Base-by-base conservation (phyloP, 2,113 vertebrate species). In the Manacus vitellinus region DNA sequence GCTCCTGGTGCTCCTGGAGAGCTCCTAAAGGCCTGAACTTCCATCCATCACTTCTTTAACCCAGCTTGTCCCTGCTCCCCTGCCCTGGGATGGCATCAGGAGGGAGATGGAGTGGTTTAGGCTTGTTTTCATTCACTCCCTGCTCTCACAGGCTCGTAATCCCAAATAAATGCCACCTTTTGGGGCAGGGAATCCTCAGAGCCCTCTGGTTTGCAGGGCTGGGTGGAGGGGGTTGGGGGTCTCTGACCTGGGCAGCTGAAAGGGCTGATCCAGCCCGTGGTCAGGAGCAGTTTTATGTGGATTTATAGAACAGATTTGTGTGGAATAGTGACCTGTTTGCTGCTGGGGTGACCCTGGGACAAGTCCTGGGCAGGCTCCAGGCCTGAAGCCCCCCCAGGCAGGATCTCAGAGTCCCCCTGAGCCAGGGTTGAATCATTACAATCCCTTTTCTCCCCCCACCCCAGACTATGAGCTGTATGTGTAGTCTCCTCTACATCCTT, bases 21-120 rank as follows among this genome's bases (percentile, higher is more conserved):
- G 28, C 21, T n/a, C 14, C 2, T 5, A 3, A 2, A 73, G 31
- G 12, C 33, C 11, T 43, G 2, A 3, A 3, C 35, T 83, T 37
- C 56, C 72, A 4, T 37, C 56, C 72, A 4, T 62, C 33, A 0
- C 33, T 55, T 9, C 59, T 20, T 21, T 22, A 0, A 7, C 8
- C 37, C n/a, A 8, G 8, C 19, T 63, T 30, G 1, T 31, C 85
- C 6, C 0, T 1, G 2, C 31, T 27, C 59, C 25, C 1, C 12
- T 71, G 51, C 17, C 56, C 47, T 59, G 51, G 31, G 54, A 8
- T 33, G 35, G 41, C 44, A 19, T 3, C 85, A 62, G 81, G 37
- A 51, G 49, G 39, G 39, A 54, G 33, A 21, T 31, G 1, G 1
- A 6, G 43, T 8, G 20, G 5, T 14, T 10, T 6, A 0, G 6